phyloP scores from a whole-genome alignment of 1,140 invertebrate genomes.

The Latrodectus geometricus region DNA sequence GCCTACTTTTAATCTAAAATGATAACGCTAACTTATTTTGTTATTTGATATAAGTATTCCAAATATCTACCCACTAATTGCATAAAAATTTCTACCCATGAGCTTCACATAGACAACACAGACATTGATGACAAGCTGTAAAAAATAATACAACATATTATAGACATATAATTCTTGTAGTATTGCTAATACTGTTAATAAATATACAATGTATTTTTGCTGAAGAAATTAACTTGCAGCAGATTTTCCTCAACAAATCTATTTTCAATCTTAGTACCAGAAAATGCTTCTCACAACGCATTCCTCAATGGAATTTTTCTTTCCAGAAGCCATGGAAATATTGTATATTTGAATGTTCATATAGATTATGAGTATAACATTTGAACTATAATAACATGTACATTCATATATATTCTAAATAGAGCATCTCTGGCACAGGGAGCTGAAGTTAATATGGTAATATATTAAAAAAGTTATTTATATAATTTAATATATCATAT shows the following conservation, averaged over 20 bases:
- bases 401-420: too few relatives aligned
- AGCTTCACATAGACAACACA: conserved; percentile 21
- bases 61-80: conserved; percentile 37
- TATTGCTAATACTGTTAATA: conserved; percentile 56
- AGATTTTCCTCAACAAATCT: not conserved
- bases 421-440: too few relatives aligned
- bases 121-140: conserved; percentile 23
- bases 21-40: too few relatives aligned
- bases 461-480: not conserved
- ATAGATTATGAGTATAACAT: not conserved
- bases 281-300: not conserved
- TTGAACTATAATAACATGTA: too few relatives aligned
- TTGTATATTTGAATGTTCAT: not conserved
- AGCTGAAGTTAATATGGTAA: not conserved
- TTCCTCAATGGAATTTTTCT: not conserved
- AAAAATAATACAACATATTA: conserved; percentile 51
- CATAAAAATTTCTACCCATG: conserved; percentile 25
- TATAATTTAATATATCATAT: conserved; percentile 32
- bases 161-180: conserved; percentile 33
- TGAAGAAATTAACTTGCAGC: not conserved
- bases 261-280: not conserved
- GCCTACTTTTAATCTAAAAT: too few relatives aligned
- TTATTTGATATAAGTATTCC: too few relatives aligned
- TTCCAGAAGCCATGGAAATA: not conserved
- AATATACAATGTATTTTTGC: conserved; percentile 34